Evolutionary conservation across 1,140 invertebrate genomes (phyloP).

Genomic region (Hylaeus volcanicus): DNA sequence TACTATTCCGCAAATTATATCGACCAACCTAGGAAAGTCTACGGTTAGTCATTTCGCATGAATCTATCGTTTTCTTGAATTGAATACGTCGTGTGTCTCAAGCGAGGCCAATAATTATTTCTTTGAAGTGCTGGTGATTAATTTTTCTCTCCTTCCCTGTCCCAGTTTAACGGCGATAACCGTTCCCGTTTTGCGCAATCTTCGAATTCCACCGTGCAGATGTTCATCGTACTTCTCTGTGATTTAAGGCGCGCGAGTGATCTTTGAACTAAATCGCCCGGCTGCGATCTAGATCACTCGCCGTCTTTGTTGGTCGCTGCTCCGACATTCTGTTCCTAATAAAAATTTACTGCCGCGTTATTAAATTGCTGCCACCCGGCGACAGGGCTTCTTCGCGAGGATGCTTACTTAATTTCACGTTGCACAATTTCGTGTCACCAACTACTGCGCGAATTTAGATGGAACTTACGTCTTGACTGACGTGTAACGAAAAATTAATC

Average conservation of each 20-base stretch:
- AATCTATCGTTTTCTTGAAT: slow-evolving; percentile 1
- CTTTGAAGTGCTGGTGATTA: slow-evolving; percentile 29
- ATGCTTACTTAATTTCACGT: not conserved
- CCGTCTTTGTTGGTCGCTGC: not conserved
- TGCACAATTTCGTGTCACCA: not conserved
- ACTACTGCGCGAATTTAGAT: too few relatives aligned
- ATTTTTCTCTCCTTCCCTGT: slow-evolving; percentile 23
- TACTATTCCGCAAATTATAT: not conserved
- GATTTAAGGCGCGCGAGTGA: slow-evolving; percentile 37
- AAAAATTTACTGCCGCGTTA: not conserved
- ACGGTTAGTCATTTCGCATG: not conserved
- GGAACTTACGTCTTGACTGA: too few relatives aligned
- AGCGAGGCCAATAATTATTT: not conserved
- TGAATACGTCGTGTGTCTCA: not conserved
- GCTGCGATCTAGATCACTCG: slow-evolving; percentile 26
- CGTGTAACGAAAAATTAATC: too few relatives aligned
- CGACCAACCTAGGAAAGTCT: not conserved
- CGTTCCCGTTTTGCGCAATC: slow-evolving; percentile 38
- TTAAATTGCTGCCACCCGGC: not conserved
- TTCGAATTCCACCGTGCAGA: slow-evolving; percentile 42
- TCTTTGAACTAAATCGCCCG: slow-evolving; percentile 45
- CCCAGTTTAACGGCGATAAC: slow-evolving; percentile 33
- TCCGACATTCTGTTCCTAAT: slow-evolving; percentile 15
- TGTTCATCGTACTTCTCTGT: slow-evolving; percentile 20
- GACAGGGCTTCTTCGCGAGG: not conserved